Percentiles rank a stretch among this genome's conserved stretches.
phyloP scores from a whole-genome alignment of 2,797 vertebrate genomes.

The Percopsis omiscomaycus region DNA sequence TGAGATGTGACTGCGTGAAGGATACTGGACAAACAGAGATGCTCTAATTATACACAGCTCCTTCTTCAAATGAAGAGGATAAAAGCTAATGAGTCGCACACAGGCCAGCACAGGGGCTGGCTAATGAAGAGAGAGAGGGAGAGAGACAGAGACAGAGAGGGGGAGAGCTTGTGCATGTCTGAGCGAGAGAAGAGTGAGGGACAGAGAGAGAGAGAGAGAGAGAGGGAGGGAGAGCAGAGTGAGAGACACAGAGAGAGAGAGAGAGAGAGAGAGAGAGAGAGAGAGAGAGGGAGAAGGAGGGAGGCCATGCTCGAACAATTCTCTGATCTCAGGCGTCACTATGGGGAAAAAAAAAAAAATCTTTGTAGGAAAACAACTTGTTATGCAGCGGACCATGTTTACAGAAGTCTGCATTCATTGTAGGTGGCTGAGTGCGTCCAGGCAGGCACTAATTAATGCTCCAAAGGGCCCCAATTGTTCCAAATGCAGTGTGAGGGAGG shows the following conservation, averaged over 20 bases:
- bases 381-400: constrained; percentile 74
- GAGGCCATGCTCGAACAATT: constrained; percentile 62
- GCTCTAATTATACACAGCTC: constrained; percentile 79
- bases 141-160: constrained; percentile 26
- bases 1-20: constrained; percentile 72
- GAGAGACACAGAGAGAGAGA: background rate
- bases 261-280: background rate
- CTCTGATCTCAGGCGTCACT: constrained; percentile 66
- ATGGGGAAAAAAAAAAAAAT: constrained; percentile 26
- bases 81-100: constrained; percentile 81
- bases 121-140: constrained; percentile 78
- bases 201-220: constrained; percentile 1
- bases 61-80: constrained; percentile 78
- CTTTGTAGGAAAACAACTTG: constrained; percentile 68
- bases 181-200: constrained; percentile 18
- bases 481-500: constrained; percentile 85
- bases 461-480: constrained; percentile 84
- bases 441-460: constrained; percentile 92
- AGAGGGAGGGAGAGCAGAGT: background rate
- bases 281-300: constrained; percentile 20
- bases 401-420: constrained; percentile 63
- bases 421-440: constrained; percentile 64
- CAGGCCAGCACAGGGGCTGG: constrained; percentile 66
- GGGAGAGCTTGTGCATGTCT: background rate
- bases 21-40: constrained; percentile 78